Percentiles rank a stretch among this genome's conserved stretches.
Conservation (phyloP, 2,113 vertebrate species). For the Leucosticte australis region DNA sequence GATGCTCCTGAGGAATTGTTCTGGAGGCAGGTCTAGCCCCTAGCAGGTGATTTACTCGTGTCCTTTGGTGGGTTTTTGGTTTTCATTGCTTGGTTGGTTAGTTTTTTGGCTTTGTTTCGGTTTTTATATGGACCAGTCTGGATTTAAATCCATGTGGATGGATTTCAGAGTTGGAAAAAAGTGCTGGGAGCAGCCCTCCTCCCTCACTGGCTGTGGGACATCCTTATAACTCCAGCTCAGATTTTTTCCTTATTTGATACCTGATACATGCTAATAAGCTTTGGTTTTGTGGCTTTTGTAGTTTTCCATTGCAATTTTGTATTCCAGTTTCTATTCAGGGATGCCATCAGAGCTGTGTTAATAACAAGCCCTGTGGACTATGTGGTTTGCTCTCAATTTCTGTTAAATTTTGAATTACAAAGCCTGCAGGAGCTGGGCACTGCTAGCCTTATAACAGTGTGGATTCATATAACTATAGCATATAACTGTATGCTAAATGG, state of each 20-base stretch:
- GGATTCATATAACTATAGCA: neutral
- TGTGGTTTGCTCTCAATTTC: neutral
- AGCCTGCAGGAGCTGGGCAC: neutral
- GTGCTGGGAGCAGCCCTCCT: neutral
- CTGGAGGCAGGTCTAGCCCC: neutral
- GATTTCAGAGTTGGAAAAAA: neutral
- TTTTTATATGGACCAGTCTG: neutral
- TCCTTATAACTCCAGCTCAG: neutral
- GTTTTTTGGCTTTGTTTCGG: neutral
- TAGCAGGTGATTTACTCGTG: neutral
- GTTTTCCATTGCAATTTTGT: neutral
- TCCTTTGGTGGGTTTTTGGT: neutral
- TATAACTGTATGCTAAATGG: neutral
- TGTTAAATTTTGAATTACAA: neutral
- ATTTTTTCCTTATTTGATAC: neutral
- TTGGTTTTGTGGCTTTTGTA: neutral
- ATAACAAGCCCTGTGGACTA: neutral
- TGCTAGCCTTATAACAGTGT: neutral
- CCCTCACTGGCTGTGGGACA: too few relatives aligned
- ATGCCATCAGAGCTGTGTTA: neutral
- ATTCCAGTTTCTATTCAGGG: neutral
- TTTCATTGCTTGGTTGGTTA: neutral
- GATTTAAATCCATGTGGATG: neutral
- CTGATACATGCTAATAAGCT: neutral
- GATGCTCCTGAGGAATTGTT: neutral